These are phyloP conservation scores for Bos javanicus DNA, from an alignment of 2,113 vertebrate genomes.

Conservation along the genomic window DNA sequence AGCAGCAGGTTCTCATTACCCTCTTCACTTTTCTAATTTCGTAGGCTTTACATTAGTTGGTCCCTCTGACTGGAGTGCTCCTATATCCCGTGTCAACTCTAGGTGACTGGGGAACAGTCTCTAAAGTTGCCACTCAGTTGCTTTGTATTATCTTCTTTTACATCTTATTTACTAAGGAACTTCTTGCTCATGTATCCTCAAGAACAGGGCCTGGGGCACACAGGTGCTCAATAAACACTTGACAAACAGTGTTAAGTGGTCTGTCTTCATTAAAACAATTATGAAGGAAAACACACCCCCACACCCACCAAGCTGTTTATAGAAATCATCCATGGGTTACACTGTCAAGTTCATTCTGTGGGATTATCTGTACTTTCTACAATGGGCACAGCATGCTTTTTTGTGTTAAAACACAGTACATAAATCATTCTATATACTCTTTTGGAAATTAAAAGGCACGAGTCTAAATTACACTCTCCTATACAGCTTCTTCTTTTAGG, in stretches of 20 bases:
- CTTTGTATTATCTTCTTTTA: neutral
- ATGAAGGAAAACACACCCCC: neutral
- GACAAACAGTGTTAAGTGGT: neutral
- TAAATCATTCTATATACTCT: neutral
- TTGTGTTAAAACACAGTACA: neutral
- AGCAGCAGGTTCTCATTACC: too few species aligned
- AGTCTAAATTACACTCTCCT: neutral
- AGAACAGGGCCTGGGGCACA: neutral
- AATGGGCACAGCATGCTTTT: neutral
- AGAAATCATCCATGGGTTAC: neutral
- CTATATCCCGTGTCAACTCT: neutral
- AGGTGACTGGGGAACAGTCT: neutral
- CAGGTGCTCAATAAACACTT: neutral
- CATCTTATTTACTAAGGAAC: neutral
- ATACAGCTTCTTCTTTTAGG: neutral
- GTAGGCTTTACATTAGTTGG: neutral
- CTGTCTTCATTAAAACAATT: neutral
- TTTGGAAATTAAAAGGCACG: slow-evolving; percentile 1
- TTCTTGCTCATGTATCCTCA: neutral
- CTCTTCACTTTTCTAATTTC: neutral
- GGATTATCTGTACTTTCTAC: neutral
- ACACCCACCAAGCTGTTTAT: neutral
- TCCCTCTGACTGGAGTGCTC: neutral
- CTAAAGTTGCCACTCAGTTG: neutral
- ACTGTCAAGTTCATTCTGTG: neutral